Base-by-base conservation (phyloP, 2,888 invertebrate genomes). In the Polyommatus iphigenia region DNA sequence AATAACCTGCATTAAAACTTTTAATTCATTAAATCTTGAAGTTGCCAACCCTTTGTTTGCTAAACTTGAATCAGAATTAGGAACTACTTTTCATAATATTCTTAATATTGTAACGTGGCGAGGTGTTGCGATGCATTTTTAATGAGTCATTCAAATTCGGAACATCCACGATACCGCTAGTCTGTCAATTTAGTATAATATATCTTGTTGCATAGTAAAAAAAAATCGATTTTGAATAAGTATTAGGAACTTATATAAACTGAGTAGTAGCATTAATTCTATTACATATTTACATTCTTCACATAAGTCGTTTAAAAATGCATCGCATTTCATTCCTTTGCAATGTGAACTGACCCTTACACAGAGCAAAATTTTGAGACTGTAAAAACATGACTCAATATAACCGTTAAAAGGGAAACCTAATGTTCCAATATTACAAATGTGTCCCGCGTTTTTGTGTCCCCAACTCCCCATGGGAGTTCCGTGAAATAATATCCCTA, bases 361-460 rank as follows among this genome's bases (percentile, higher is more conserved):
- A 13, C 10, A 54, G 18, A 54, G 18, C 54, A 54, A 5, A 54
- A 54, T 54, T 18, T 18, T 54, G 15, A 54, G 18, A 1, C 54
- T 0, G 18, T 15, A 67, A 67, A 15, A 67, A 15, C 8, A 29
- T 62, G 13, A 10, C 24, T 29, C 18, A 67, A 67, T 20, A 67
- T 15, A 2, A 18, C 67, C 29, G 29, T 67, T 29, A 20, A 54
- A 54, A 20, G 8, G 15, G 59, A 59, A 59, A 13, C 62, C 20
- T 67, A 24, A 67, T 67, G 62, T 29, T 67, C 62, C 24, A 29
- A 67, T 67, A 67, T 67, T 67, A 67, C 24, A 67, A 67, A 67
- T 67, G 15, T 29, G 29, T 18, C 67, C 29, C 29, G 15, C 24
- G 29, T 67, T 29, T 67, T 62, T 62, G 24, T 13, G 62, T 24